Base-by-base conservation (phyloP, 2,797 vertebrate species). In the Gorsachius magnificus region DNA sequence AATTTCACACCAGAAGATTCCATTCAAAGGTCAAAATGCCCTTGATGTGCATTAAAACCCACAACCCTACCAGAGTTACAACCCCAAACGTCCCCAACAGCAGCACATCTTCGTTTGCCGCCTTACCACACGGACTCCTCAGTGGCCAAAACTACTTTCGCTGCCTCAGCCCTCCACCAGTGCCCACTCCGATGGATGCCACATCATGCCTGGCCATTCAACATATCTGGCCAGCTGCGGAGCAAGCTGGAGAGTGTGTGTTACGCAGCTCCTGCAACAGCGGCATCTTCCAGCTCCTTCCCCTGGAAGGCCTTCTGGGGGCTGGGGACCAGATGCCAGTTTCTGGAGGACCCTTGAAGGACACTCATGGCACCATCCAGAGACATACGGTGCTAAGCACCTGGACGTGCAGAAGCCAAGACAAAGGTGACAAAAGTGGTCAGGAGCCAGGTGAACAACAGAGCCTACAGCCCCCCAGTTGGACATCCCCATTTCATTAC, bases 1-100 rank as follows among this genome's bases (percentile, higher is more conserved):
- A 75, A 71, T 81, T 87, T 95, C 89, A 92, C 93, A 96, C 86
- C 95, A 91, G 51, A 85, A 74, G 71, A 90, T 92, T 80, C 86
- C 65, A 87, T 35, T 46, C 48, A 54, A 84, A 94, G 91, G 89
- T 88, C 76, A 41, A 92, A 95, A 70, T 13, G 56, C 41, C 91
- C 91, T 93, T 92, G 91, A 97, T 28, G 11, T 29, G 66, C 90
- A 93, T 79, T 90, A 87, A 95, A 94, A 69, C 69, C 78, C 93
- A 69, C 68, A 35, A 63, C 64, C 78, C 78, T 35, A 69, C 51
- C 45, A 33, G 50, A 82, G 46, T 61, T 72, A 43, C 71, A 60
- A 77, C 81, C 83, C n/a, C 69, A 89, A 93, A 86, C 0, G 1
- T 71, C 53, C 56, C 57, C 61, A 89, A 18, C n/a, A 89, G 74